A percentile compares a stretch with the other conserved stretches of the same genome.
These are phyloP conservation scores for Pachycephus smyrnensis DNA, from an alignment of 2,888 invertebrate genomes.

Conservation along the genomic window DNA sequence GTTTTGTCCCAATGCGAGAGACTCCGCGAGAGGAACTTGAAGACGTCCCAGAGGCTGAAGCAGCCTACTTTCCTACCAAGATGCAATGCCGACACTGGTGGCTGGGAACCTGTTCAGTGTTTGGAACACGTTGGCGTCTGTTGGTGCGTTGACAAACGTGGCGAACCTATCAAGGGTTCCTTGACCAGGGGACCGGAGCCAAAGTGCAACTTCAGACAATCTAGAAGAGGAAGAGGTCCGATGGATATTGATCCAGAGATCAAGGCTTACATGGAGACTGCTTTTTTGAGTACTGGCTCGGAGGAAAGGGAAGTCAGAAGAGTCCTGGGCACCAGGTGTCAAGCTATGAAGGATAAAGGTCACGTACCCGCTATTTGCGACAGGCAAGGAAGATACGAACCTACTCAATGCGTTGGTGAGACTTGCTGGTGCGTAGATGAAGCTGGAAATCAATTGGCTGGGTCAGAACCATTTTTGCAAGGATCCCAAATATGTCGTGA, in stretches of 20 bases:
- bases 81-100: constrained; percentile 79
- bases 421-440: constrained; percentile 91
- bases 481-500: constrained; percentile 73
- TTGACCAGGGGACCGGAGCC: constrained; percentile 82
- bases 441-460: constrained; percentile 78
- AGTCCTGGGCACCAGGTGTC: constrained; percentile 71
- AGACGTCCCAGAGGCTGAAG: constrained; percentile 78
- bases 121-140: constrained; percentile 82
- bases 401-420: constrained; percentile 79
- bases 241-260: constrained; percentile 52
- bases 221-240: constrained; percentile 70
- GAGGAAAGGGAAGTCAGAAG: constrained; percentile 59
- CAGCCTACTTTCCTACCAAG: constrained; percentile 83
- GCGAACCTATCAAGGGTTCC: constrained; percentile 85
- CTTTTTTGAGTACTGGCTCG: constrained; percentile 44
- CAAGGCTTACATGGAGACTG: constrained; percentile 55
- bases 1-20: constrained; percentile 86
- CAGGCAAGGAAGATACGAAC: constrained; percentile 77
- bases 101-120: constrained; percentile 87
- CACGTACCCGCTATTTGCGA: constrained; percentile 73
- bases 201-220: constrained; percentile 84
- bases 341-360: constrained; percentile 68
- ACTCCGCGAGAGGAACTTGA: constrained; percentile 81
- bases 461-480: constrained; percentile 72
- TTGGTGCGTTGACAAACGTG: constrained; percentile 88